Evolutionary conservation across 2,888 invertebrate genomes (phyloP), one percentile per base, ranked within the genome.

Genomic region (Harpalus rufipes): DNA sequence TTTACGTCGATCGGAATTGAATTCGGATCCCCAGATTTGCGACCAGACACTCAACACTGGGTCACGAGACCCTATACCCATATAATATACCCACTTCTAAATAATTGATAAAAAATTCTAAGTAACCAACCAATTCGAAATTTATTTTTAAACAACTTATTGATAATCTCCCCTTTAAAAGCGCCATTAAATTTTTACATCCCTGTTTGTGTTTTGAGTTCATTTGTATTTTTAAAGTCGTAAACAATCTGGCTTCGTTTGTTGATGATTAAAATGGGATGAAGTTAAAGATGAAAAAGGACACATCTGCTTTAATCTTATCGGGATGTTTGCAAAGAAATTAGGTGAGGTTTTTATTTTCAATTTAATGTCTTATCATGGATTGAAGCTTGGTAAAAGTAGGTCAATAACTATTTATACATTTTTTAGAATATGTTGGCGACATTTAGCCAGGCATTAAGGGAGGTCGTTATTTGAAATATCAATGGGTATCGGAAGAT

Each of bases 261-360:
- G 72, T 74, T 44, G 41, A 39, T 68, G 39, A 74, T 74, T 74
- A 74, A 74, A 74, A 74, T 44, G 44, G 44, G 72, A 44, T 74
- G 72, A 74, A 10, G 8, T 74, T 44, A 12, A 18, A 74, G 72
- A 74, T 44, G 72, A 78, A 78, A 78, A 78, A 59, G 65, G 63
- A 63, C 25, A 81, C 18, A 81, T 81, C 81, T 6, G 44, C 81
- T 81, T 81, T 81, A 81, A 81, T 44, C 81, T 81, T 65, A 81
- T 81, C 65, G 65, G 44, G 51, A 81, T 81, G 63, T 81, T 81
- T 81, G 32, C 78, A 25, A 78, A 78, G 78, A 78, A 58, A 58
- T 78, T 78, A 78, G 78, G 25, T 78, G 56, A 78, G 78, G 78
- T 58, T 78, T 78, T 78, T 58, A 78, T 78, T 78, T 78, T 58